Base-by-base conservation (phyloP, 2,888 invertebrate species). In the Megastigmus dorsalis region DNA sequence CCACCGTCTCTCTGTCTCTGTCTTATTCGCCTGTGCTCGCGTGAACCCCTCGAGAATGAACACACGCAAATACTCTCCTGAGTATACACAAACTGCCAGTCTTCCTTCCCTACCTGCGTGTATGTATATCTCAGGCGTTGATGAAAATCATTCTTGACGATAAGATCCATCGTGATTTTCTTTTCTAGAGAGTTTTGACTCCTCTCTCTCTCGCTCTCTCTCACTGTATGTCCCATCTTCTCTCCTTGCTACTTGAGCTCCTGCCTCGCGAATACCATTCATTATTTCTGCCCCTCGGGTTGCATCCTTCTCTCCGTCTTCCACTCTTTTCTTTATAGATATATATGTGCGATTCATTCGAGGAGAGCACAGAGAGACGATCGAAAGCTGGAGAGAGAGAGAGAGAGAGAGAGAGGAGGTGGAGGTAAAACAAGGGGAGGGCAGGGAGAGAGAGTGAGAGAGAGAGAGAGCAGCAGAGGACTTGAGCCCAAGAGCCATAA, bases 401-500 rank as follows among this genome's bases (percentile, higher is more conserved):
- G 50, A 48, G 38, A 26, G 26, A 28, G 20, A 30, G 7, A 15
- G 54, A 54, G 38, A 54, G 30, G 41, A 41, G 10, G 52, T 5
- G 30, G 13, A 26, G 13, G 52, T n/a, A n/a, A n/a, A n/a, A n/a
- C n/a, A n/a, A n/a, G n/a, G n/a, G n/a, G n/a, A n/a, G n/a, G 30
- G 30, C 28, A 3, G 26, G 48, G 50, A 20, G 33, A n/a, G 33
- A 15, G 23, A 41, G 55, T n/a, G 50, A n/a, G 23, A 38, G 20
- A 23, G n/a, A 7, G 50, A 48, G 50, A 33, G 20, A 36, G 43
- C 67, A 73, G 38, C 66, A 60, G 52, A 60, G 33, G 66, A 73
- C 66, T 66, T 48, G 30, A 26, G 50, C 38, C 23, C 41, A 18
- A 52, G 59, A 62, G 50, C 54, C 79, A 80, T 80, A 80, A 80